Evolutionary conservation across 2,797 vertebrate species (phyloP).

Genomic region (Thunnus albacares): DNA sequence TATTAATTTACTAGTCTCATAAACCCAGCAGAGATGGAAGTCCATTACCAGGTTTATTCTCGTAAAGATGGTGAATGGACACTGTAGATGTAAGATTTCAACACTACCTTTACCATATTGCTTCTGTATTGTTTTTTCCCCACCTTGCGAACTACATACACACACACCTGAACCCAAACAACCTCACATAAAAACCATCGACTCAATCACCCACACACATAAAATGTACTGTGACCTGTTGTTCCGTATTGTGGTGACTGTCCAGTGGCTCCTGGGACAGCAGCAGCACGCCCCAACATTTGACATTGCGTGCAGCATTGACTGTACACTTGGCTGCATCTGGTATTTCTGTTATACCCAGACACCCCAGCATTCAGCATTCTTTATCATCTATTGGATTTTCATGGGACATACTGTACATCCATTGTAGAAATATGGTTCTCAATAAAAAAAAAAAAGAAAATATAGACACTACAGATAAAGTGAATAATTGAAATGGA

Average conservation of each 20-base stretch:
- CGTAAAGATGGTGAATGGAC: neutral
- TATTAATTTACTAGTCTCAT: neutral
- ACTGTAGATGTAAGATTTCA: neutral
- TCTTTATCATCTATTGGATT: slow-evolving; percentile 30
- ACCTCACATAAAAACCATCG: slow-evolving; percentile 6
- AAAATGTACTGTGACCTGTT: slow-evolving; percentile 44
- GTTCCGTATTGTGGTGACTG: slow-evolving; percentile 30
- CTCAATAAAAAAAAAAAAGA: slow-evolving; percentile 7
- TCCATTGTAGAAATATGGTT: slow-evolving; percentile 24
- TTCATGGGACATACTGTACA: neutral
- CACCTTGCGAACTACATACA: neutral
- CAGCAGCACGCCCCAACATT: slow-evolving; percentile 35
- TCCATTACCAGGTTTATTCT: neutral
- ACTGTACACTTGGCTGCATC: slow-evolving; percentile 64
- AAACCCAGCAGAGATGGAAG: neutral
- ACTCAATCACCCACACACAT: slow-evolving; percentile 4
- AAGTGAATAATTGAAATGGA: neutral
- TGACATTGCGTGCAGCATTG: slow-evolving; percentile 64
- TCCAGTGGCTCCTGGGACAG: slow-evolving; percentile 38
- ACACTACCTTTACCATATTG: neutral
- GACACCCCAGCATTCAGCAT: slow-evolving; percentile 24
- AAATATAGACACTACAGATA: slow-evolving; percentile 5
- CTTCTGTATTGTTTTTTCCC: neutral
- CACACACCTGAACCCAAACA: neutral
- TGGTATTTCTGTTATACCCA: slow-evolving; percentile 39